Conservation (phyloP, 2,888 invertebrate genomes). For the Ommatoiulus sabulosus region DNA sequence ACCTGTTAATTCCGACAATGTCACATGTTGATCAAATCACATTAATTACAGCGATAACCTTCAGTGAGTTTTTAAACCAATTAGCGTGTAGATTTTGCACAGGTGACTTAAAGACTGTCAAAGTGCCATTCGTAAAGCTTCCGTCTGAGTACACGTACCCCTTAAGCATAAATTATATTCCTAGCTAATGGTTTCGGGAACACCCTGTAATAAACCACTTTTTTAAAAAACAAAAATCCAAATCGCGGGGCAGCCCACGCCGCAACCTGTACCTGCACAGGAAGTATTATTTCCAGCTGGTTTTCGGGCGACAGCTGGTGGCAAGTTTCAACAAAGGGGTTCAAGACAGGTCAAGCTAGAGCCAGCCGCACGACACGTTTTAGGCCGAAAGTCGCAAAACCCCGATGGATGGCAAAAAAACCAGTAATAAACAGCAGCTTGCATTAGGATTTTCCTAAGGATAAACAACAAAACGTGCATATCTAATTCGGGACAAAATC, state of each 20-base stretch:
- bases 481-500: background rate
- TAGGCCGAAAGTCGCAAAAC: background rate
- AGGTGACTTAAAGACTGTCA: too few relatives aligned
- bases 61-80: too few relatives aligned
- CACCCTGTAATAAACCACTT: too few relatives aligned
- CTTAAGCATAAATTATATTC: too few relatives aligned
- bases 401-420: background rate
- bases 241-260: background rate
- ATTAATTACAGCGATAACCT: too few relatives aligned
- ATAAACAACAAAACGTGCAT: slow-evolving; percentile 9
- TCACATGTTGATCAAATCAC: too few relatives aligned
- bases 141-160: too few relatives aligned
- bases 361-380: background rate
- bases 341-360: background rate
- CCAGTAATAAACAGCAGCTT: background rate
- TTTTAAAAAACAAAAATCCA: too few relatives aligned
- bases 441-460: background rate
- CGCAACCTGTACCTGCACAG: slow-evolving; percentile 34
- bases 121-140: too few relatives aligned
- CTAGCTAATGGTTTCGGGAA: too few relatives aligned
- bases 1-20: too few relatives aligned
- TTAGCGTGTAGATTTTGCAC: too few relatives aligned
- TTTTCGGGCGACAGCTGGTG: background rate
- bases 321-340: slow-evolving; percentile 22
- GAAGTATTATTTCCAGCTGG: slow-evolving; percentile 34